These are phyloP conservation scores for Spheniscus humboldti DNA, from an alignment of 2,797 vertebrate genomes.

Conservation along the genomic window DNA sequence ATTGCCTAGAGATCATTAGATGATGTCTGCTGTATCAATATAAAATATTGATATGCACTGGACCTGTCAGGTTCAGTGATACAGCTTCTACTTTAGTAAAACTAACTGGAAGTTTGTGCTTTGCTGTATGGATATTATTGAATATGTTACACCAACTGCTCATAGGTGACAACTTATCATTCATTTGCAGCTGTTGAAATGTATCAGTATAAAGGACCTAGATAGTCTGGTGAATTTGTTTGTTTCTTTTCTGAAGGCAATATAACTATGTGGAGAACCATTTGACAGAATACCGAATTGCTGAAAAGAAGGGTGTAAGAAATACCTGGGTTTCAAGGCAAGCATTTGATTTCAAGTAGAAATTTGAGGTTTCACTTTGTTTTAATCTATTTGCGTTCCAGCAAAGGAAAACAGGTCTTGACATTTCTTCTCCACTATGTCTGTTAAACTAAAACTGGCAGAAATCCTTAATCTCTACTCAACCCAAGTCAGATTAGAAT, in stretches of 20 bases:
- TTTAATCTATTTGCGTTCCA: neutral
- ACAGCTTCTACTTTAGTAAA: neutral
- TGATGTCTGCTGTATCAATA: neutral
- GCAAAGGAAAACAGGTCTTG: neutral
- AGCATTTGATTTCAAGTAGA: neutral
- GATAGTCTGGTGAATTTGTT: neutral
- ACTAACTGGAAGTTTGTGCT: neutral
- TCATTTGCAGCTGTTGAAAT: neutral
- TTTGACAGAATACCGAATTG: neutral
- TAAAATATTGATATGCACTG: neutral
- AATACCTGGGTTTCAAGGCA: neutral
- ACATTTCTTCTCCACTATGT: neutral
- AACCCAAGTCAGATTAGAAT: neutral
- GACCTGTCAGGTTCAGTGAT: neutral
- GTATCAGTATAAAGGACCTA: neutral
- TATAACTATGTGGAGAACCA: neutral
- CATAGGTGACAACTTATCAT: neutral
- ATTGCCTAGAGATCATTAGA: neutral
- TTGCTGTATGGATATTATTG: neutral
- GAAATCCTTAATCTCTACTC: neutral
- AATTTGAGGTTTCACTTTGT: neutral
- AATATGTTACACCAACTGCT: neutral
- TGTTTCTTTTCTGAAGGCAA: neutral
- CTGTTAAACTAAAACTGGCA: neutral
- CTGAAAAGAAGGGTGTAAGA: neutral